Conservation (phyloP, 2,888 invertebrate species). For the Clanis bilineata region DNA sequence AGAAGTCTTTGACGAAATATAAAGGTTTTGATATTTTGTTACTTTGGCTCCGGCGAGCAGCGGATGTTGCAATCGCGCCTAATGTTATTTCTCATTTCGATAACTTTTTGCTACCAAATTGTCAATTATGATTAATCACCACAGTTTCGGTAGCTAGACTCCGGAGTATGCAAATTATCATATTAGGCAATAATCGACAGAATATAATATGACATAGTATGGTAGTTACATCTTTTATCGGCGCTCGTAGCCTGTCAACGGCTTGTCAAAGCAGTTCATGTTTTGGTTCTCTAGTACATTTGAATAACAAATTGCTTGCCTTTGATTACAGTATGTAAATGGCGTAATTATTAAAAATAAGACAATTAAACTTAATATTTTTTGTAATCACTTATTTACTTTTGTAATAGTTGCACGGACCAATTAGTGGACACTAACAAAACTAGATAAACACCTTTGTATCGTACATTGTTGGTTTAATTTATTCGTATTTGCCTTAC, state of each 20-base stretch:
- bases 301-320: conserved; percentile 53
- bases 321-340: conserved; percentile 27
- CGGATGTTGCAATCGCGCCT: no score
- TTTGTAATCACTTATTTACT: conserved; percentile 1
- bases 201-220: conserved; percentile 25
- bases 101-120: conserved; percentile 26
- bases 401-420: background rate
- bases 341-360: conserved; percentile 27
- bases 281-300: conserved; percentile 44
- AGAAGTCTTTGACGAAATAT: no score
- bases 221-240: conserved; percentile 39
- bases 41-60: no score
- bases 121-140: conserved; percentile 29
- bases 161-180: background rate
- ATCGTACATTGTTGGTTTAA: conserved; percentile 13
- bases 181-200: background rate
- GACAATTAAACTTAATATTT: conserved; percentile 29
- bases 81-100: conserved; percentile 14
- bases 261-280: conserved; percentile 45
- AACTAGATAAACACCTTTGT: conserved; percentile 8
- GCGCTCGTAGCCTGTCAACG: conserved; percentile 41
- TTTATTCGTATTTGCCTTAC: conserved; percentile 4
- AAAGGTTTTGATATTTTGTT: no score
- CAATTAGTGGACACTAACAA: conserved; percentile 3
- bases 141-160: conserved; percentile 18